Percentiles rank a stretch among this genome's conserved stretches.
These are phyloP conservation scores for Monochamus alternatus DNA, from an alignment of 2,888 invertebrate genomes.

Conservation along the genomic window DNA sequence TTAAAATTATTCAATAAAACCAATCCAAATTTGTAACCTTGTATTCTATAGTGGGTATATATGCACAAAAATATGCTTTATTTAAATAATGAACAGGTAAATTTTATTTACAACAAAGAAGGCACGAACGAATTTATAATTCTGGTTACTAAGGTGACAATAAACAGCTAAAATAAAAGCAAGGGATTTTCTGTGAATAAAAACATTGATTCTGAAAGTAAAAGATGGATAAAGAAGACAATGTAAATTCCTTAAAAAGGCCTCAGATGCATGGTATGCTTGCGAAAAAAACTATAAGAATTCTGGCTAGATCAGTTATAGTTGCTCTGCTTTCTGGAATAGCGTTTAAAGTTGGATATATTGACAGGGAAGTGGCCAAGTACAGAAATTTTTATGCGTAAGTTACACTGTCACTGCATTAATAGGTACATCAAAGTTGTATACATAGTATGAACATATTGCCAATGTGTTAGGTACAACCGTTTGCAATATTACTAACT, in stretches of 20 bases:
- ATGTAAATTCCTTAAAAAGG: conserved; percentile 41
- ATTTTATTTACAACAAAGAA: not conserved
- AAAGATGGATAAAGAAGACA: conserved; percentile 34
- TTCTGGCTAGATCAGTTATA: conserved; percentile 36
- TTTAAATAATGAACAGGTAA: too few species aligned
- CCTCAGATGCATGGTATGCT: conserved; percentile 48
- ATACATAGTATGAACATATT: not conserved
- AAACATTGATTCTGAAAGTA: not conserved
- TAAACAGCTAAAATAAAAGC: not conserved
- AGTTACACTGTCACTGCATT: conserved; percentile 3
- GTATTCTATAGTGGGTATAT: too few species aligned
- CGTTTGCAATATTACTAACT: too few species aligned
- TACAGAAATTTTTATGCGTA: conserved; percentile 50
- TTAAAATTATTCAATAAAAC: conserved; percentile 10
- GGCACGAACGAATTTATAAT: not conserved
- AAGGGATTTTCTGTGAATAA: not conserved
- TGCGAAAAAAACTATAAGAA: conserved; percentile 22
- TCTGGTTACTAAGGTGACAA: not conserved
- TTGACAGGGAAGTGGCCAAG: conserved; percentile 30
- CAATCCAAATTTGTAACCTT: not conserved
- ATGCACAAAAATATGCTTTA: not conserved
- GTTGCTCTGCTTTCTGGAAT: conserved; percentile 38
- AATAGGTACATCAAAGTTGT: not conserved
- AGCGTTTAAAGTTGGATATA: conserved; percentile 39
- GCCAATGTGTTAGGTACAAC: too few species aligned